Percentiles rank a stretch among this genome's conserved stretches.
These are phyloP conservation scores for Acanthoscelides obtectus DNA, from an alignment of 2,888 invertebrate species.

Conservation along the genomic window DNA sequence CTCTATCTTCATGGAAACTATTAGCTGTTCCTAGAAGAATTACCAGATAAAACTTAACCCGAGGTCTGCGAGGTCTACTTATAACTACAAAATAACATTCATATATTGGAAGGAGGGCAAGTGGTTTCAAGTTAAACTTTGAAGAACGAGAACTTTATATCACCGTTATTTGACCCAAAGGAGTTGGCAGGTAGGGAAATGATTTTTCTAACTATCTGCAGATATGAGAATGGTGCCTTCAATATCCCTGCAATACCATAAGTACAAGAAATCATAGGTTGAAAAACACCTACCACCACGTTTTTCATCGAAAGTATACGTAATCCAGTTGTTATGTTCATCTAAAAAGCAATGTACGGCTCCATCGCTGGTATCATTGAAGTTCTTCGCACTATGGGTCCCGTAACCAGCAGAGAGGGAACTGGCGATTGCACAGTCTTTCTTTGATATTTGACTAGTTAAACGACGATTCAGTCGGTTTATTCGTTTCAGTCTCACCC, in stretches of 20 bases:
- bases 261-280: too few relatives aligned
- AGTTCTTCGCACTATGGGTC: slow-evolving; percentile 71
- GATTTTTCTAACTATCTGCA: too few relatives aligned
- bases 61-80: neutral
- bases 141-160: too few relatives aligned
- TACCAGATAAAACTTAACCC: neutral
- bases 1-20: slow-evolving; percentile 3
- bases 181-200: too few relatives aligned
- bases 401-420: slow-evolving; percentile 46
- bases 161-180: too few relatives aligned
- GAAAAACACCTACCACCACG: slow-evolving; percentile 51
- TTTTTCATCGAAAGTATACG: slow-evolving; percentile 81
- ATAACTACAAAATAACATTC: neutral
- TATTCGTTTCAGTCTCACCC: slow-evolving; percentile 24
- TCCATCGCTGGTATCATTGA: slow-evolving; percentile 78
- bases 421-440: slow-evolving; percentile 44
- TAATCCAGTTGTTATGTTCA: slow-evolving; percentile 82
- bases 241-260: too few relatives aligned
- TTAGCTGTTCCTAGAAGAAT: slow-evolving; percentile 8
- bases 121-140: too few relatives aligned
- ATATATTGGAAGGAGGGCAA: neutral
- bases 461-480: slow-evolving; percentile 22
- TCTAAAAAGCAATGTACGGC: slow-evolving; percentile 84
- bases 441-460: slow-evolving; percentile 22
- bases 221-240: too few relatives aligned